phyloP scores from a whole-genome alignment of 2,888 invertebrate species.

The Agriopis aurantiaria region DNA sequence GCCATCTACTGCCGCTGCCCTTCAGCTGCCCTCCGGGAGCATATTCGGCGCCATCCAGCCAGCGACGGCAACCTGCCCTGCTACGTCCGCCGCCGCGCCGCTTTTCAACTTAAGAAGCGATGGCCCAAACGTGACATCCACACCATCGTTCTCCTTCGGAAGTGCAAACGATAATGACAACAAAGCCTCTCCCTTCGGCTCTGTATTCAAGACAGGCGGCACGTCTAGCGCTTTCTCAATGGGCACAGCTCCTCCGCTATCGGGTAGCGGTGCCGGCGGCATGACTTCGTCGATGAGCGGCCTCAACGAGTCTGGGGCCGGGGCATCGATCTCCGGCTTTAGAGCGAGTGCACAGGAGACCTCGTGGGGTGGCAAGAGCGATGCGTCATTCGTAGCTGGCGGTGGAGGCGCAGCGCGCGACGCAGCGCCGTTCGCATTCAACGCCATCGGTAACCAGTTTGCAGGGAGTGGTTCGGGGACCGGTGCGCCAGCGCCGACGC shows the following conservation, averaged over 20 bases:
- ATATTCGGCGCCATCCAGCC: conserved; percentile 46
- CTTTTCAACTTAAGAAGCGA: conserved; percentile 67
- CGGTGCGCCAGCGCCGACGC: conserved; percentile 39
- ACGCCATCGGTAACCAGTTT: conserved; percentile 54
- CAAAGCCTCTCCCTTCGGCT: conserved; percentile 42
- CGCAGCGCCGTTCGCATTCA: conserved; percentile 65
- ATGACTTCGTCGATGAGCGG: conserved; percentile 9
- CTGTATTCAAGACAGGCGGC: conserved; percentile 48
- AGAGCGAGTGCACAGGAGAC: conserved; percentile 51
- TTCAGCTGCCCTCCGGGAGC: neutral
- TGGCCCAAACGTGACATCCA: conserved; percentile 43
- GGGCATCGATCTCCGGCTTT: conserved; percentile 7
- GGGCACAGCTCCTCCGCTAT: conserved; percentile 11
- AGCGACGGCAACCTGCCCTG: conserved; percentile 9
- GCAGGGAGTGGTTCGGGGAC: conserved; percentile 40
- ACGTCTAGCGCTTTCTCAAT: conserved; percentile 24
- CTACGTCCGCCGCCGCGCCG: conserved; percentile 42
- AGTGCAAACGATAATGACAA: conserved; percentile 11
- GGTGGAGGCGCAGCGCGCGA: conserved; percentile 54
- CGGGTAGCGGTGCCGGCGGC: neutral
- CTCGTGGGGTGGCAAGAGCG: conserved; percentile 59
- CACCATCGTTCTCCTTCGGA: conserved; percentile 64
- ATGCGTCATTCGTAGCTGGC: conserved; percentile 55
- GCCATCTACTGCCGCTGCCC: conserved; percentile 2
- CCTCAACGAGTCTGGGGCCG: neutral